Base-by-base conservation (phyloP, 2,888 invertebrate genomes). In the Melanargia galathea region DNA sequence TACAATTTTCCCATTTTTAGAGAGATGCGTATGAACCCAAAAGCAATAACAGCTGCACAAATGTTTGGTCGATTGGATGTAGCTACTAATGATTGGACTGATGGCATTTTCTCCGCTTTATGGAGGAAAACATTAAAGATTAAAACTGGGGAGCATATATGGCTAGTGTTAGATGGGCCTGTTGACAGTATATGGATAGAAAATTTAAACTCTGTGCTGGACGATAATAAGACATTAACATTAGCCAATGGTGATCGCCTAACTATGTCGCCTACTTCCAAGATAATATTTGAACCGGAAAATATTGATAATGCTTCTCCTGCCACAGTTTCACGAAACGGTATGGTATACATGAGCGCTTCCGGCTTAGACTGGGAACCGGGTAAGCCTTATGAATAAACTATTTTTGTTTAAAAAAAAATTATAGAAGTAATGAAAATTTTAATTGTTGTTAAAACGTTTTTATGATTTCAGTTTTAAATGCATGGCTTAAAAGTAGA, bases 141-240 rank as follows among this genome's bases (percentile, higher is more conserved):
- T 0, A 98, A 97, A 87, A 94, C 95, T 71, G 95, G 94, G 2
- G 98, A 98, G 75, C 93, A 97, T 80, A 94, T 98, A 22, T 99
- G 99, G 99, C 86, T 99, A 51, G 97, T 99, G 0, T 88, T 99
- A 45, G 98, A 99, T 78, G 99, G 99, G 0, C 98, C 98, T 0
- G 98, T 99, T 0, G 99, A 99, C 81, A 97, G 98, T 74, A 98
- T 98, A 72, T 99, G 99, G 99, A 99, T 99, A 73, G 99, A 99
- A 85, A 99, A 99, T 87, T 93, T 99, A 70, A 99, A 99, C 84
- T 98, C 98, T 0, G 99, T 99, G 0, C 90, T 99, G 57, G 99
- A 99, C 83, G 99, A 99, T 76, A 99, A 99, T 80, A 97, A 97
- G 89, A 98, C 98, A 0, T 87, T 99, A 71, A 99, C 98, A 0